phyloP scores from a whole-genome alignment of 2,797 vertebrate species.

The Poeciliopsis turneri region DNA sequence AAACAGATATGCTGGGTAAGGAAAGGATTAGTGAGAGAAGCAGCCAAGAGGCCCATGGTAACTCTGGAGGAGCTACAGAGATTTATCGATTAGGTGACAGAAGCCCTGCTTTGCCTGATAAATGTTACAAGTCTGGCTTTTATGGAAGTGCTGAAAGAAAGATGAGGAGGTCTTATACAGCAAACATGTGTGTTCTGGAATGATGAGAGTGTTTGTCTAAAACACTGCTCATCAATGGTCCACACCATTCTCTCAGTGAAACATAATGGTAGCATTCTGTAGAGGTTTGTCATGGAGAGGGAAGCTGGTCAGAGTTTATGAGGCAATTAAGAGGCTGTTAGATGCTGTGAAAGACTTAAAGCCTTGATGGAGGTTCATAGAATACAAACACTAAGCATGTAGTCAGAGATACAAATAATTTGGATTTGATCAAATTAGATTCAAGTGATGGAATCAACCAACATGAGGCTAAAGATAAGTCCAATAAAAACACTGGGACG shows the following conservation, averaged over 20 bases:
- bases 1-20: not conserved
- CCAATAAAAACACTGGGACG: not conserved
- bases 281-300: not conserved
- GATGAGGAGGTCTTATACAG: not conserved
- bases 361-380: not conserved
- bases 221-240: not conserved
- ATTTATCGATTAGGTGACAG: not conserved
- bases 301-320: not conserved
- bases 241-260: not conserved
- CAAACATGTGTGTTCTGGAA: not conserved
- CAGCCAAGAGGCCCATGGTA: not conserved
- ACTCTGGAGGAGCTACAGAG: not conserved
- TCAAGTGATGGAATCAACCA: not conserved
- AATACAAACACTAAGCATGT: not conserved
- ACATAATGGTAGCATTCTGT: not conserved
- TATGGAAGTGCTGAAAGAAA: not conserved
- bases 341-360: not conserved
- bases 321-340: not conserved
- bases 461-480: not conserved
- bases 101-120: not conserved
- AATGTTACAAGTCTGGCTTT: not conserved
- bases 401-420: not conserved
- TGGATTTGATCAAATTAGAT: not conserved
- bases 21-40: not conserved
- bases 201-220: not conserved